phyloP scores from a whole-genome alignment of 2,113 vertebrate species.

The Silurus meridionalis region DNA sequence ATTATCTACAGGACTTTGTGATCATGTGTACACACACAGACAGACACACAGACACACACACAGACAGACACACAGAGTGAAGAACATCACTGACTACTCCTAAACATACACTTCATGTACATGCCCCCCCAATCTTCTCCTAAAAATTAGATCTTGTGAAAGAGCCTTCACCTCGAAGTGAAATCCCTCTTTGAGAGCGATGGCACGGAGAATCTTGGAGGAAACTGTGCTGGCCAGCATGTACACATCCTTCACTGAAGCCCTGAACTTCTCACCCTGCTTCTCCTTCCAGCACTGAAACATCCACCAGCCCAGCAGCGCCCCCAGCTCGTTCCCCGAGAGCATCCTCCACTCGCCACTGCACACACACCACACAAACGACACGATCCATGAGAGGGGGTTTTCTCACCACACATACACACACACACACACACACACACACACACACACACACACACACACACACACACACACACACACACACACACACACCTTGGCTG shows the following conservation, averaged over 20 bases:
- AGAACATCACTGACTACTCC: no score
- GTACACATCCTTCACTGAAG: conserved; percentile 82
- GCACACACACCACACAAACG: not conserved
- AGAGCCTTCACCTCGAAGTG: conserved; percentile 85
- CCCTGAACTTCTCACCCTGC: conserved; percentile 60
- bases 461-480: not conserved
- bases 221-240: conserved; percentile 97
- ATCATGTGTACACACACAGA: no score
- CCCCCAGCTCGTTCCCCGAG: conserved; percentile 92
- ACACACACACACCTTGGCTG: conserved; percentile 78
- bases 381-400: no score
- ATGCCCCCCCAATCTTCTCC: no score
- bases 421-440: no score
- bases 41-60: no score
- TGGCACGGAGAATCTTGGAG: conserved; percentile 93
- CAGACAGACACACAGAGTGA: no score
- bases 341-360: conserved; percentile 94
- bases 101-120: no score
- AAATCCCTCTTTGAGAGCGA: conserved; percentile 94
- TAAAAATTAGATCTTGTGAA: no score
- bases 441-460: not conserved
- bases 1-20: no score
- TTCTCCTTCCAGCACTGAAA: conserved; percentile 89
- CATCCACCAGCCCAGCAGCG: conserved; percentile 94
- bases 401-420: no score